Conservation (phyloP, 1,140 invertebrate species). For the Drosophila pseudoananassae region DNA sequence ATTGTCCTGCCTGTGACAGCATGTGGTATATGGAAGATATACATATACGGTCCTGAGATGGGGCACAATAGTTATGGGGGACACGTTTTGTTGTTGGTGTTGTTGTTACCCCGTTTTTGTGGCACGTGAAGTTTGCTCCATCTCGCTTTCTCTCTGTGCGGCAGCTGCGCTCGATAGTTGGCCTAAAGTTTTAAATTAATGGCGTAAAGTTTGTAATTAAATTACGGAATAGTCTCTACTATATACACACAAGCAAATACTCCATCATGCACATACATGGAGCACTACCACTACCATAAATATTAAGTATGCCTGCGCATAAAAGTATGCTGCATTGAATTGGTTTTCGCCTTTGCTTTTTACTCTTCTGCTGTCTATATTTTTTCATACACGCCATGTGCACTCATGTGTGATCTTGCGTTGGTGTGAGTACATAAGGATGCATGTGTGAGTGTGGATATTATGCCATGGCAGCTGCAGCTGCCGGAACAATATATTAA, state of each 20-base stretch:
- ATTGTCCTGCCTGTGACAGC: constrained; percentile 54
- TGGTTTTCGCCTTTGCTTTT: constrained; percentile 57
- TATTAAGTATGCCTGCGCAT: constrained; percentile 45
- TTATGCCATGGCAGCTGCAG: constrained; percentile 66
- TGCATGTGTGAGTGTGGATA: constrained; percentile 31
- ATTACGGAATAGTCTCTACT: constrained; percentile 60
- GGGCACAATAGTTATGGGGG: constrained; percentile 10
- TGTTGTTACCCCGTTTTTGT: constrained; percentile 12
- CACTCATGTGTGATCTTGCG: constrained; percentile 45
- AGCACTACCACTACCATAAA: constrained; percentile 33
- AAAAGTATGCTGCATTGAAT: constrained; percentile 61
- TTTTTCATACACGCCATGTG: constrained; percentile 50
- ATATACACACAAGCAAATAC: constrained; percentile 13
- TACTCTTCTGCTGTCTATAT: constrained; percentile 51
- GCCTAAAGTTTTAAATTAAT: constrained; percentile 78
- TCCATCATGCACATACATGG: constrained; percentile 4
- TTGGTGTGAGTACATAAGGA: neutral
- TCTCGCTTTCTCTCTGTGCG: constrained; percentile 12
- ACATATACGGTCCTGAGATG: constrained; percentile 5
- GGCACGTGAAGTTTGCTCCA: constrained; percentile 44
- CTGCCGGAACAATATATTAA: constrained; percentile 81
- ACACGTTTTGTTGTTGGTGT: constrained; percentile 3
- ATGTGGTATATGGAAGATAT: constrained; percentile 28
- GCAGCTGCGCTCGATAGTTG: constrained; percentile 74
- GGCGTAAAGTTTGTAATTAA: constrained; percentile 79